Percentiles rank a stretch among this genome's conserved stretches.
Evolutionary conservation across 2,888 invertebrate genomes (phyloP).

Genomic region (Ecliptopera silaceata): DNA sequence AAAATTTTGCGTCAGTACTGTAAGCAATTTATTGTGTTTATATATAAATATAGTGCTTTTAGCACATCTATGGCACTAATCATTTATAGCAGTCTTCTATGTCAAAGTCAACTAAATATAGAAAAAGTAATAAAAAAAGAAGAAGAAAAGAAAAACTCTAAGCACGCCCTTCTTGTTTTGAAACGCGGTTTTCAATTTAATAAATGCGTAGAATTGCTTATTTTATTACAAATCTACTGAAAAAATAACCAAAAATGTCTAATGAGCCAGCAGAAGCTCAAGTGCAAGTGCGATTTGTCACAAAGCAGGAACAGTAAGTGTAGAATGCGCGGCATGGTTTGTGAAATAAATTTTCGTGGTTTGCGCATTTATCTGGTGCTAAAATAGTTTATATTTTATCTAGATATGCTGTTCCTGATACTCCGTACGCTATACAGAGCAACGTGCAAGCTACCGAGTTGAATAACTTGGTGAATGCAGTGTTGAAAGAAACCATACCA

Average conservation of each 20-base stretch:
- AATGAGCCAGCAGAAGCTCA: conserved; percentile 77
- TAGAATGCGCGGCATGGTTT: conserved; percentile 35
- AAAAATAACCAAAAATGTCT: conserved; percentile 47
- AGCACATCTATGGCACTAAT: too few species aligned
- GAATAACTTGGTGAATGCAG: conserved; percentile 90
- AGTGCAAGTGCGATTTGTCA: conserved; percentile 90
- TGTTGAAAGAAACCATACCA: conserved; percentile 85
- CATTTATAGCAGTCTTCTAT: too few species aligned
- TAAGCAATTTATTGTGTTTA: too few species aligned
- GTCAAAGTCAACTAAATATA: too few species aligned
- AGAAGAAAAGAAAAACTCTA: not conserved
- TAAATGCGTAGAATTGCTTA: not conserved
- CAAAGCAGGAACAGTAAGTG: conserved; percentile 91
- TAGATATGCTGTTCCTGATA: conserved; percentile 94
- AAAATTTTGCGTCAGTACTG: too few species aligned
- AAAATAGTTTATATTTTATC: conserved; percentile 18
- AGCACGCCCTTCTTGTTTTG: conserved; percentile 14
- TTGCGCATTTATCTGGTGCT: not conserved
- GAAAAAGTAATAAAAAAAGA: not conserved
- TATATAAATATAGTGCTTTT: too few species aligned
- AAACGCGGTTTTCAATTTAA: conserved; percentile 13
- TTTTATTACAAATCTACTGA: not conserved
- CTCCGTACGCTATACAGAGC: conserved; percentile 91
- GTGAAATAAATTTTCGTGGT: not conserved
- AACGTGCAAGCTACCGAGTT: conserved; percentile 87